These are phyloP conservation scores for Venturia canescens DNA, from an alignment of 1,140 invertebrate species.

Conservation along the genomic window DNA sequence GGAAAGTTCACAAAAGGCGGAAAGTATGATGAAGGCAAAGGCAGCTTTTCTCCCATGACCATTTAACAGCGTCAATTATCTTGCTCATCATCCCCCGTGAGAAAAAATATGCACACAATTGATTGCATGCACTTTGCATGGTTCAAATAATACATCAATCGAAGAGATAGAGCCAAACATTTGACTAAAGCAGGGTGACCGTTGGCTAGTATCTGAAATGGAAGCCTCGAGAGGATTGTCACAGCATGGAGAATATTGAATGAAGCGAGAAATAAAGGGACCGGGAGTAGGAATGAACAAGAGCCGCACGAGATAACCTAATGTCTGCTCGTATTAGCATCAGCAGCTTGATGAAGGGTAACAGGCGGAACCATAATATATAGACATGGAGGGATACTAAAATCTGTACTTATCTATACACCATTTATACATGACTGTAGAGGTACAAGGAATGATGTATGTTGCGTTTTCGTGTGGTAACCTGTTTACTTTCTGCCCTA, in stretches of 20 bases:
- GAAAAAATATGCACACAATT: background rate
- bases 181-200: background rate
- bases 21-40: background rate
- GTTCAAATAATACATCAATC: background rate
- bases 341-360: constrained; percentile 23
- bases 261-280: constrained; percentile 2
- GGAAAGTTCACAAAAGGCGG: background rate
- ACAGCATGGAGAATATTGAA: background rate
- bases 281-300: background rate
- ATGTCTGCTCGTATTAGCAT: constrained; percentile 67
- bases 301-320: constrained; percentile 63
- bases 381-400: background rate
- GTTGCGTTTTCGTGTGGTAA: background rate
- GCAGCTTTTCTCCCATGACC: background rate
- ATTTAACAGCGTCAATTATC: background rate
- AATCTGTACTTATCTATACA: background rate
- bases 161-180: background rate
- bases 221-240: background rate
- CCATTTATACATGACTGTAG: background rate
- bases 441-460: background rate
- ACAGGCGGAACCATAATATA: constrained; percentile 51
- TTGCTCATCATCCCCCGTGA: background rate
- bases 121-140: background rate
- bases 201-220: constrained; percentile 1
- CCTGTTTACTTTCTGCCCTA: background rate